phyloP scores from a whole-genome alignment of 2,113 vertebrate genomes.

The Xiphorhynchus elegans region DNA sequence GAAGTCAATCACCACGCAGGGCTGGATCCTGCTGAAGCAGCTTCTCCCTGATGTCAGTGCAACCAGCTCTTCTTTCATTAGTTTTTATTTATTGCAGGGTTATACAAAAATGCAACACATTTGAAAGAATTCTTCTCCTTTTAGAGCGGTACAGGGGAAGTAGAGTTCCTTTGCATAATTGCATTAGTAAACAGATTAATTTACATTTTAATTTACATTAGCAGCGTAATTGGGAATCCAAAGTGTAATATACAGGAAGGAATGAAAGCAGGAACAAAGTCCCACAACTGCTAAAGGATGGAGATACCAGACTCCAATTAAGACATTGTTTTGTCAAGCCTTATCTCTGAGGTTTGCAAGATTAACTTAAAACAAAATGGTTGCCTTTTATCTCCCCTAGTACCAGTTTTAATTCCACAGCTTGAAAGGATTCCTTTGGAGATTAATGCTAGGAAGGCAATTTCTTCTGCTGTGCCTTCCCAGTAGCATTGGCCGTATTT shows the following conservation, averaged over 20 bases:
- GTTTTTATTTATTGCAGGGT: neutral
- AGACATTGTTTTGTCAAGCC: slow-evolving; percentile 19
- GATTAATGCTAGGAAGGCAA: neutral
- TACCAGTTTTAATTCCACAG: neutral
- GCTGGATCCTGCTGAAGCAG: neutral
- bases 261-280: neutral
- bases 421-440: neutral
- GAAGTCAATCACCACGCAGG: neutral
- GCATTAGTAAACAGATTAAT: slow-evolving; percentile 39
- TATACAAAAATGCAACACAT: neutral
- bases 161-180: slow-evolving; percentile 15
- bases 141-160: neutral
- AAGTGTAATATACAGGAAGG: neutral
- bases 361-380: slow-evolving; percentile 29
- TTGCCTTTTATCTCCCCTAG: neutral
- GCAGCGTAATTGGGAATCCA: slow-evolving; percentile 5
- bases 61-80: neutral
- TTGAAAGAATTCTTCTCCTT: neutral
- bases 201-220: slow-evolving; percentile 56
- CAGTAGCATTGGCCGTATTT: neutral
- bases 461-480: neutral
- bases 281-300: neutral
- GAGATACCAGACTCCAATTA: slow-evolving; percentile 25
- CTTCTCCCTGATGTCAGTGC: neutral
- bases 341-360: slow-evolving; percentile 32